Percentiles rank a stretch among this genome's conserved stretches.
Conservation (phyloP, 2,797 vertebrate species). For the Rhinichthys osculus region DNA sequence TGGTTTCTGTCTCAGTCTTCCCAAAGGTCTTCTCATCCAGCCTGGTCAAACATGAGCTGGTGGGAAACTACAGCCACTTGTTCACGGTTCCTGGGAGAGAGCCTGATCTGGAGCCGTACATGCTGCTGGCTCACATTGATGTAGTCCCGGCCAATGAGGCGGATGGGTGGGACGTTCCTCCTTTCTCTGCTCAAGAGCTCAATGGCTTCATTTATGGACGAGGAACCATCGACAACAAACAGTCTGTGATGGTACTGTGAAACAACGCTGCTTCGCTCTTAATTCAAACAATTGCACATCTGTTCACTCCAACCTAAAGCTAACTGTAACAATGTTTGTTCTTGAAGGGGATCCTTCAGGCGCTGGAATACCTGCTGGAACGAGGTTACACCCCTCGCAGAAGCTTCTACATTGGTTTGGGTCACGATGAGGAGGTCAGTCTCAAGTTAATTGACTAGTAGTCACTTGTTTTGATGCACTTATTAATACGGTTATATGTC, state of each 20-base stretch:
- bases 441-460: neutral
- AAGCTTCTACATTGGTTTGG: conserved; percentile 90
- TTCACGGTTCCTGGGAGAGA: conserved; percentile 85
- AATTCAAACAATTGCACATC: conserved; percentile 21
- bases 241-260: conserved; percentile 83
- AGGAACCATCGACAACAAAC: conserved; percentile 93
- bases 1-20: conserved; percentile 78
- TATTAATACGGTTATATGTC: neutral
- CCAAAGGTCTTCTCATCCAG: conserved; percentile 87
- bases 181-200: conserved; percentile 89
- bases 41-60: conserved; percentile 86
- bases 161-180: conserved; percentile 90
- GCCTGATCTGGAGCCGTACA: conserved; percentile 83
- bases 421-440: conserved; percentile 91
- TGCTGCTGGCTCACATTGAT: conserved; percentile 95
- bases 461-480: neutral
- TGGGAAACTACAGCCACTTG: conserved; percentile 91
- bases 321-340: conserved; percentile 41
- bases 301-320: neutral
- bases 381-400: conserved; percentile 85
- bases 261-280: neutral
- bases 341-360: conserved; percentile 88
- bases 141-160: conserved; percentile 89
- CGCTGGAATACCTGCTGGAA: conserved; percentile 88
- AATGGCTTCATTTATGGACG: conserved; percentile 93